Evolutionary conservation across 2,113 vertebrate species (phyloP).

Genomic region (Empidonax traillii): DNA sequence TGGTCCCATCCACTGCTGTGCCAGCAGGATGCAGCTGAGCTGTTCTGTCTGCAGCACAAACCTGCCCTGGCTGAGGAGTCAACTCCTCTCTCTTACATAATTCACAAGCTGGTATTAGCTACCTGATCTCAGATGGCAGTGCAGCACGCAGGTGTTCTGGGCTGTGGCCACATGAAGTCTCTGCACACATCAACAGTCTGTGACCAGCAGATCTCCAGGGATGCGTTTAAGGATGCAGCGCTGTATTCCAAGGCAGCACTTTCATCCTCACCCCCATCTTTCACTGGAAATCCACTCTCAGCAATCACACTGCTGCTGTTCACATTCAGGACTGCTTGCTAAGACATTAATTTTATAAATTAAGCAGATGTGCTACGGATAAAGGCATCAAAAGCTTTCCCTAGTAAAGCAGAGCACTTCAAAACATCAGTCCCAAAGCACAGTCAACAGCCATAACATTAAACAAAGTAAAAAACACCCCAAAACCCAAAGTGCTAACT

Average conservation of each 20-base stretch:
- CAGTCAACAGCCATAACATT: background rate
- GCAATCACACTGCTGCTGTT: background rate
- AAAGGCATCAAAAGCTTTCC: background rate
- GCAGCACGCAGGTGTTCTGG: background rate
- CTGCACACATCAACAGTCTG: background rate
- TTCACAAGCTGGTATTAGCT: background rate
- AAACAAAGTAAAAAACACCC: background rate
- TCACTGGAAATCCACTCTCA: background rate
- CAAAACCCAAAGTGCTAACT: background rate
- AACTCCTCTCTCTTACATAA: constrained; percentile 5
- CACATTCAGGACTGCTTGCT: background rate
- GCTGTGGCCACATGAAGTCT: background rate
- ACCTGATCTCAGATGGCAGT: background rate
- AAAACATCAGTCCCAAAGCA: background rate
- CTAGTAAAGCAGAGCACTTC: background rate
- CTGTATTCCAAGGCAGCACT: background rate
- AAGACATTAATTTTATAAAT: background rate
- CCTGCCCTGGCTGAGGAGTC: background rate
- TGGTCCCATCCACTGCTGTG: background rate
- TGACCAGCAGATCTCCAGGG: background rate
- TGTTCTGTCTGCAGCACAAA: background rate
- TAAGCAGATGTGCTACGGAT: background rate
- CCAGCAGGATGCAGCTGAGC: constrained; percentile 8
- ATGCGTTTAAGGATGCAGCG: accelerated
- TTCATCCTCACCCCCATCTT: background rate